These are phyloP conservation scores for Dilophus febrilis DNA, from an alignment of 2,888 invertebrate genomes.

Conservation along the genomic window DNA sequence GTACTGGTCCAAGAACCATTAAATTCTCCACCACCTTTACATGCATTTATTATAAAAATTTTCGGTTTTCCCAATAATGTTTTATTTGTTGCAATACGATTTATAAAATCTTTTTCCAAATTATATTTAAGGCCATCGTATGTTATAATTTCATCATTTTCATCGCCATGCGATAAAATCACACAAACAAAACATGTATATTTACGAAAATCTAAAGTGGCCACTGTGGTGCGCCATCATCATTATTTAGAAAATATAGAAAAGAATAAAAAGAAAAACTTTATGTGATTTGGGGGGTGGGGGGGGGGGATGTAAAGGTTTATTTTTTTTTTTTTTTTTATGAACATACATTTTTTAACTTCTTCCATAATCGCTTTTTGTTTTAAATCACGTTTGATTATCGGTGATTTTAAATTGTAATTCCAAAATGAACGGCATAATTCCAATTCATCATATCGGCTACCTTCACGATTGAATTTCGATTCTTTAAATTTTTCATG, in stretches of 20 bases:
- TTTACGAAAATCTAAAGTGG: conserved; percentile 19
- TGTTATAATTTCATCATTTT: conserved; percentile 21
- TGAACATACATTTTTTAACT: conserved; percentile 18
- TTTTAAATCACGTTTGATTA: conserved; percentile 19
- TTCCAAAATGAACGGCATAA: conserved; percentile 17
- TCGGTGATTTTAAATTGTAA: conserved; percentile 18
- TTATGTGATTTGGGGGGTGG: too few relatives aligned
- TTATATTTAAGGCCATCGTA: conserved; percentile 21
- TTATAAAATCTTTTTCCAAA: conserved; percentile 22
- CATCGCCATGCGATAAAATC: conserved; percentile 23
- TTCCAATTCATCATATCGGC: conserved; percentile 20
- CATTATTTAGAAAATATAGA: too few relatives aligned
- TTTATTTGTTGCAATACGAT: conserved; percentile 23
- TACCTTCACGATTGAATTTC: conserved; percentile 20
- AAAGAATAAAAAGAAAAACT: too few relatives aligned
- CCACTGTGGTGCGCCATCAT: too few relatives aligned
- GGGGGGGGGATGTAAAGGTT: too few relatives aligned
- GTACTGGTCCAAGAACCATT: neutral
- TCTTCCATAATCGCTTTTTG: conserved; percentile 16
- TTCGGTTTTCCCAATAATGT: conserved; percentile 23
- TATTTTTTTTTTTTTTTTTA: too few relatives aligned
- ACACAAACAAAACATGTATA: conserved; percentile 22
- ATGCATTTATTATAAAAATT: conserved; percentile 26
- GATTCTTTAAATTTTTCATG: conserved; percentile 21
- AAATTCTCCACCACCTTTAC: conserved; percentile 18